Base-by-base conservation (phyloP, 2,797 vertebrate species). In the Molothrus aeneus region DNA sequence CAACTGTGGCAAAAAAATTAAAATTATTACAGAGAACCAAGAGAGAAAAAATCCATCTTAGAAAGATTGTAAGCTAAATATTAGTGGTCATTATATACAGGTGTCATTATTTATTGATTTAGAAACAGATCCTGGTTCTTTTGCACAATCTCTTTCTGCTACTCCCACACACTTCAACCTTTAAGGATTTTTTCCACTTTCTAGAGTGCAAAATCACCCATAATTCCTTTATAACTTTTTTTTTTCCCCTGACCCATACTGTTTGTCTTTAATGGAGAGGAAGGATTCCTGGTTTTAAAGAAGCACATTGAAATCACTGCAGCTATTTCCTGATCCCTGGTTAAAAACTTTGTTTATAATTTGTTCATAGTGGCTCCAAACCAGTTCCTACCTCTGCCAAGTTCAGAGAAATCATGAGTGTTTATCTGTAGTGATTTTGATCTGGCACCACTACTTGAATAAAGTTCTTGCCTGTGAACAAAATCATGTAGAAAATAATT, bases 151-250 rank as follows among this genome's bases (percentile, higher is more conserved):
- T 84, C 9, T 40, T 75, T 26, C 48, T 40, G 17, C 5, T 80
- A 17, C 19, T 65, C 31, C 36, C 6, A 34, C 5, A 29, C 5
- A 21, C 10, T 51, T 86, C 21, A 59, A 69, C 1, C 3, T 70
- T 79, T 5, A 32, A 11, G 34, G 6, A 38, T 13, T 77, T 34
- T 34, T 59, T 17, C 20, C 4, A 43, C 8, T 18, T 64, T 59
- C 9, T 24, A 65, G 19, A 36, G 8, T 51, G 9, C 5, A 36
- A 72, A 72, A 69, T 0, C 1, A 10, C 1, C 20, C 3, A 4
- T 26, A 56, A 59, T 40, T 85, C 18, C 5, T 57, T 86, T 51
- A 61, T 56, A 56, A 9, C 5, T 70, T 2, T 13, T 47, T 42
- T n/a, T 48, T 43, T 45, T 22, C 38, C 57, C 0, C 17, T 73